A percentile compares a stretch with the other conserved stretches of the same genome.
Evolutionary conservation across 2,888 invertebrate species (phyloP).

Genomic region (Herminia tarsipennalis): DNA sequence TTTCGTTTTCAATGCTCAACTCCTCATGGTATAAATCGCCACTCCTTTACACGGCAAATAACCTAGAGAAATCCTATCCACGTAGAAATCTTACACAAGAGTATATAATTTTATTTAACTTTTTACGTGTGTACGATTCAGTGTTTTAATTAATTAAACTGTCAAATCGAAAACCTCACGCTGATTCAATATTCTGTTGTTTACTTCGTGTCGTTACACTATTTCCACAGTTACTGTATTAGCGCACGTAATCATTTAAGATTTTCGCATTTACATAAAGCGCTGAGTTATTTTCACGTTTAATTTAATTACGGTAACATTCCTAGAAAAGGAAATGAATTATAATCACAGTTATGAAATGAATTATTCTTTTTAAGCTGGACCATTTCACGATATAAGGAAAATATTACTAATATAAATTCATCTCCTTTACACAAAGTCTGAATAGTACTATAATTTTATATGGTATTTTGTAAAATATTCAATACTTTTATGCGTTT

Average conservation of each 20-base stretch:
- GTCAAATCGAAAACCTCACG: slow-evolving; percentile 32
- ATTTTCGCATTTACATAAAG: slow-evolving; percentile 31
- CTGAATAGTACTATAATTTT: slow-evolving; percentile 35
- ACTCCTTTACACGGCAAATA: no score
- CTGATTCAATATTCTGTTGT: slow-evolving; percentile 38
- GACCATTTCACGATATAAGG: no score
- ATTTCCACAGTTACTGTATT: slow-evolving; percentile 40
- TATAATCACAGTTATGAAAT: not conserved
- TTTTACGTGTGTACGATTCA: not conserved
- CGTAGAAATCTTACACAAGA: no score
- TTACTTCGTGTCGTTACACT: slow-evolving; percentile 45
- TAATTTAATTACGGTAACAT: slow-evolving; percentile 30
- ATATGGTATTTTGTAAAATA: no score
- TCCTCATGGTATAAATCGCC: no score
- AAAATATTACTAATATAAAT: slow-evolving; percentile 3
- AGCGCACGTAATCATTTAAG: slow-evolving; percentile 39
- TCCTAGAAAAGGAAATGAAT: slow-evolving; percentile 27
- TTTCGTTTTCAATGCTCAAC: no score
- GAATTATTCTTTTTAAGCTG: not conserved
- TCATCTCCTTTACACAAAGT: slow-evolving; percentile 25
- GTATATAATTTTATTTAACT: no score
- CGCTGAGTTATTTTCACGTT: slow-evolving; percentile 38
- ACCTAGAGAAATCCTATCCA: no score
- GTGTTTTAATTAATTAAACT: not conserved
- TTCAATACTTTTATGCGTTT: no score